phyloP scores from a whole-genome alignment of 2,888 invertebrate genomes.

The Dastarcus helophoroides region DNA sequence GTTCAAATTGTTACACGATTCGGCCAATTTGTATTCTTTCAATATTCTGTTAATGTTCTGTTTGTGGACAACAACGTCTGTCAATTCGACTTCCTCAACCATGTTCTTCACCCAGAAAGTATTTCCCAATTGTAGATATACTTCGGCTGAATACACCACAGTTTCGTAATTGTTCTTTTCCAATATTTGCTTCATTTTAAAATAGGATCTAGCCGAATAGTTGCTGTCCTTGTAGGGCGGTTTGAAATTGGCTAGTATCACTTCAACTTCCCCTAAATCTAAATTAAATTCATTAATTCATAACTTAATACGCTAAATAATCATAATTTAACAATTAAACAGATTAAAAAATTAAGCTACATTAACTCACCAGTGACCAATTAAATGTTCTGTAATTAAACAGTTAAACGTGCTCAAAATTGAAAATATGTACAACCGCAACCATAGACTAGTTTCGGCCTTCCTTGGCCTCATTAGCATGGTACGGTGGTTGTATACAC shows the following conservation, averaged over 20 bases:
- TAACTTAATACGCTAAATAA: no score
- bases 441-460: no score
- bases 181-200: constrained; percentile 13
- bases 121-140: constrained; percentile 47
- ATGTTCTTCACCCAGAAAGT: constrained; percentile 55
- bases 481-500: no score
- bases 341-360: background rate
- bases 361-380: constrained; percentile 1
- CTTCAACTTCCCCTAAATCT: constrained; percentile 8
- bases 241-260: constrained; percentile 24
- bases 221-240: constrained; percentile 27
- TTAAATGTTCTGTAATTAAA: no score
- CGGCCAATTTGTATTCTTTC: constrained; percentile 35
- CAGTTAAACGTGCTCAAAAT: no score
- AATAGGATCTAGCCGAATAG: constrained; percentile 20
- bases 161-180: constrained; percentile 19
- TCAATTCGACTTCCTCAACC: constrained; percentile 41
- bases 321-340: no score
- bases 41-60: constrained; percentile 45
- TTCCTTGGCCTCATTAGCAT: no score
- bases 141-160: constrained; percentile 35
- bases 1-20: constrained; percentile 39
- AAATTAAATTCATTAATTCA: no score
- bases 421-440: no score
- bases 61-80: constrained; percentile 42